These are phyloP conservation scores for Boloria selene DNA, from an alignment of 2,888 invertebrate genomes.

Conservation along the genomic window DNA sequence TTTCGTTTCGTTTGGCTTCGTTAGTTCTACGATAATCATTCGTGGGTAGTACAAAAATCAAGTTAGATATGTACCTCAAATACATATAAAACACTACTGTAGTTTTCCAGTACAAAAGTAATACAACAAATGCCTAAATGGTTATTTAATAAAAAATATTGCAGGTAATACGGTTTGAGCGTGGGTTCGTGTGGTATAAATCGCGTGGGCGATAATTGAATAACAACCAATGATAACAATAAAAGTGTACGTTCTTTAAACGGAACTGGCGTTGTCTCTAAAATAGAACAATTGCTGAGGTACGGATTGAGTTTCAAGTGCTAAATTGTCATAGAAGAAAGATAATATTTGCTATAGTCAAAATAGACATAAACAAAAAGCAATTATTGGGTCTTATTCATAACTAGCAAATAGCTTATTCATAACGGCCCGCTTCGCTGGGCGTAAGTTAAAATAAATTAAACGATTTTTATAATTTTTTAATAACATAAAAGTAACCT, in stretches of 20 bases:
- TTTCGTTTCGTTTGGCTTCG: too few species aligned
- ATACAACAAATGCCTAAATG: not conserved
- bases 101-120: constrained; percentile 28
- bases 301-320: constrained; percentile 27
- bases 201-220: constrained; percentile 48
- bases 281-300: constrained; percentile 35
- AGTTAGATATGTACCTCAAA: too few species aligned
- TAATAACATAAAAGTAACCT: too few species aligned
- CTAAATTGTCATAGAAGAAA: constrained; percentile 15
- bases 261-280: constrained; percentile 36
- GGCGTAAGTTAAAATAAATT: too few species aligned
- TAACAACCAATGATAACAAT: constrained; percentile 43
- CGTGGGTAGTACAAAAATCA: too few species aligned
- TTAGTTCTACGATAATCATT: too few species aligned
- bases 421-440: too few species aligned
- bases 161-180: constrained; percentile 33
- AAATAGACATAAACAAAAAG: too few species aligned
- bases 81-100: constrained; percentile 27
- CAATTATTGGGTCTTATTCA: too few species aligned
- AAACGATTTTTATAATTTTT: too few species aligned
- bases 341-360: constrained; percentile 8
- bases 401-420: too few species aligned
- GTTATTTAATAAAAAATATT: constrained; percentile 32
- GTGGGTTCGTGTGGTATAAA: constrained; percentile 40
- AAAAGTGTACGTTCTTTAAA: constrained; percentile 38